Evolutionary conservation across 2,797 vertebrate species (phyloP), one percentile per base, ranked within the genome.

Genomic region (Labeo calbasu): DNA sequence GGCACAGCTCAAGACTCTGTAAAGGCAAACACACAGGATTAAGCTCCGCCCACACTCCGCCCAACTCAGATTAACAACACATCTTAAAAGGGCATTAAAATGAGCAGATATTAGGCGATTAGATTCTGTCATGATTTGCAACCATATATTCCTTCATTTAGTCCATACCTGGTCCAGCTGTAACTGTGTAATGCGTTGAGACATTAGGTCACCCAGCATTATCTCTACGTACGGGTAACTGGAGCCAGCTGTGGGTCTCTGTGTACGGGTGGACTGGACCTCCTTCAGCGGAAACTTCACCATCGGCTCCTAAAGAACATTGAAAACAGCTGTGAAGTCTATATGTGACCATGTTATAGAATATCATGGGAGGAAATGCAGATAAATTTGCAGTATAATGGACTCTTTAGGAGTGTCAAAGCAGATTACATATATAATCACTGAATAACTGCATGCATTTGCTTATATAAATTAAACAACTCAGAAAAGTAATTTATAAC

Each of bases 211-310:
- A 40, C 98, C 98, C 86, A 98, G 88, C 1, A 93, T 93, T 77
- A 99, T 95, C 91, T 99, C 98, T 86, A 99, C 98, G 0, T 99
- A 99, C 1, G 98, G 98, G 76, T 93, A 98, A 91, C 98, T 98
- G 89, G 97, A 96, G 71, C 96, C 97, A 0, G 96, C 94, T 0
- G 95, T 95, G 0, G 97, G 97, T 72, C 96, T 94, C 92, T 96
- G 97, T 2, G 98, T 99, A 57, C 96, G 94, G 0, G 96, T 97
- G 0, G 97, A 98, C 92, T 99, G 98, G 85, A 99, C 96, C 81
- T 99, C 97, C 69, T 96, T 98, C 89, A 99, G 91, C 0, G 96
- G 94, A 88, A 97, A 96, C 86, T 96, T 97, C 84, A 96, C 93
- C 83, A 95, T 91, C 88, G 96, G 90, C 85, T 99, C 97, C 98